These are phyloP conservation scores for Sarcophaga variegata DNA, from an alignment of 2,888 invertebrate genomes.

Conservation along the genomic window DNA sequence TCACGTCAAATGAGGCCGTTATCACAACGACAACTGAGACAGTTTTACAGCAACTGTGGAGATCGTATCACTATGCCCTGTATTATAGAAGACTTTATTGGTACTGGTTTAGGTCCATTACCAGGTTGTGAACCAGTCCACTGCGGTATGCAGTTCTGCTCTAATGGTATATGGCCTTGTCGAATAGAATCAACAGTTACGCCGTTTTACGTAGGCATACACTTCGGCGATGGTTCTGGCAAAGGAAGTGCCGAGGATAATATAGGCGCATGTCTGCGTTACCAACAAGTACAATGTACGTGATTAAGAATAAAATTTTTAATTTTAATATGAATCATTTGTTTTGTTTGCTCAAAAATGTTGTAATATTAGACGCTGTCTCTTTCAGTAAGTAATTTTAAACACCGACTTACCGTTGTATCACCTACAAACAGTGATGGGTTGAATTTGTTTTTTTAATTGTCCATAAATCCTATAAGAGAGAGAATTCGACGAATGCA, in stretches of 20 bases:
- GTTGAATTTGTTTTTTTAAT: too few relatives aligned
- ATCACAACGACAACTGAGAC: slow-evolving; percentile 68
- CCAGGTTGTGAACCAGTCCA: slow-evolving; percentile 89
- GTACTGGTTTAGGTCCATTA: slow-evolving; percentile 81
- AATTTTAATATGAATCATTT: too few relatives aligned
- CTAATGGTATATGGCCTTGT: slow-evolving; percentile 81
- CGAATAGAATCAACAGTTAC: slow-evolving; percentile 89
- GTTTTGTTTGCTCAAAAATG: too few relatives aligned
- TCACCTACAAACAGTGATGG: too few relatives aligned
- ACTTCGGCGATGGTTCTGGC: slow-evolving; percentile 87
- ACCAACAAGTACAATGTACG: slow-evolving; percentile 87
- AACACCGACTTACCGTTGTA: too few relatives aligned
- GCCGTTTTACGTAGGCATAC: slow-evolving; percentile 90
- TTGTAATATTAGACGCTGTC: too few relatives aligned
- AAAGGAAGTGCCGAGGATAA: slow-evolving; percentile 90
- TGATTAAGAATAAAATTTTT: slow-evolving; percentile 62
- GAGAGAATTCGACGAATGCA: too few relatives aligned
- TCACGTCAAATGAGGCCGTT: slow-evolving; percentile 65
- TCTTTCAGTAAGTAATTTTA: too few relatives aligned
- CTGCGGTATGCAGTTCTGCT: slow-evolving; percentile 89
- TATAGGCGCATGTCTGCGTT: slow-evolving; percentile 90
- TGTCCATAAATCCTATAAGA: too few relatives aligned
- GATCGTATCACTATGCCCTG: slow-evolving; percentile 92
- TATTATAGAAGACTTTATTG: slow-evolving; percentile 91
- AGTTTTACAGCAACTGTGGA: slow-evolving; percentile 83